These are phyloP conservation scores for Rosalia funebris DNA, from an alignment of 2,888 invertebrate species.

Conservation along the genomic window DNA sequence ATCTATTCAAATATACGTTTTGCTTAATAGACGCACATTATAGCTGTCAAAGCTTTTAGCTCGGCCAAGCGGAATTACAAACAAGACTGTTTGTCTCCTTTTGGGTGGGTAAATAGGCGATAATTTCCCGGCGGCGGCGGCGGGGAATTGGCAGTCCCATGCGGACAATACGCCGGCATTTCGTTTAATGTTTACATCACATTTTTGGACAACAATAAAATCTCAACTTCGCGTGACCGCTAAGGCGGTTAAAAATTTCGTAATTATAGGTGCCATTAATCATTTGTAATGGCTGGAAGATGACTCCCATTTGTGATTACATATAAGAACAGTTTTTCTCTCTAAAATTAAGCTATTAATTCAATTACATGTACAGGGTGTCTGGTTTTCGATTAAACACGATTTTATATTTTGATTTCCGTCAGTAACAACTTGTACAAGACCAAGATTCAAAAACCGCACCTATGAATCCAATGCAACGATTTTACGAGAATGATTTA, in stretches of 20 bases:
- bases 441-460: too few species aligned
- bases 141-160: constrained; percentile 18
- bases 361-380: constrained; percentile 12
- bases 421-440: too few species aligned
- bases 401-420: too few species aligned
- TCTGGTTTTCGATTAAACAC: too few species aligned
- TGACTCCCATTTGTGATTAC: constrained; percentile 7
- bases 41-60: constrained; percentile 54
- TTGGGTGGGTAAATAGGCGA: constrained; percentile 3
- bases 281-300: constrained; percentile 18
- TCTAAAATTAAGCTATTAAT: constrained; percentile 16
- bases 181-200: constrained; percentile 31
- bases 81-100: constrained; percentile 24
- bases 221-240: constrained; percentile 41
- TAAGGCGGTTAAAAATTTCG: constrained; percentile 26
- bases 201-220: constrained; percentile 37
- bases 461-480: too few species aligned
- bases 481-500: too few species aligned
- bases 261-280: constrained; percentile 27
- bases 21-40: constrained; percentile 57
- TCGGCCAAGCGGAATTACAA: constrained; percentile 40
- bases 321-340: constrained; percentile 4
- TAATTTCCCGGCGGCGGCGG: too few species aligned
- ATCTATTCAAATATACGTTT: constrained; percentile 55
- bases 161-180: constrained; percentile 28